A percentile compares a stretch with the other conserved stretches of the same genome.
These are phyloP conservation scores for Drosophila birchii DNA, from an alignment of 2,888 invertebrate genomes.

Conservation along the genomic window DNA sequence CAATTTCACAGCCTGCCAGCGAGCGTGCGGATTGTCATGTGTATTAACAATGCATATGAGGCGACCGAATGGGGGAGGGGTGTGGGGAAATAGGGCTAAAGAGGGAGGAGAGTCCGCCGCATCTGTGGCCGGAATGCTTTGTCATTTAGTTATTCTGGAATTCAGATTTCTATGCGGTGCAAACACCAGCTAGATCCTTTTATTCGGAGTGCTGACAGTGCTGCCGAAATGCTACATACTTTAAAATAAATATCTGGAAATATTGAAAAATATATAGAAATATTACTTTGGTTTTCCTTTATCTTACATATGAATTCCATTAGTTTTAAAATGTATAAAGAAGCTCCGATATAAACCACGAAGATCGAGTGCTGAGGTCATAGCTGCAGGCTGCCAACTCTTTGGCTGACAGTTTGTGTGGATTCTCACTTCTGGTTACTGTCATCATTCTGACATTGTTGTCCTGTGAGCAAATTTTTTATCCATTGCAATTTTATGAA, in stretches of 20 bases:
- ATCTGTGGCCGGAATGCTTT: constrained; percentile 59
- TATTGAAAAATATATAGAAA: background rate
- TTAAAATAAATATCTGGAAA: background rate
- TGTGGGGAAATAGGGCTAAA: constrained; percentile 1
- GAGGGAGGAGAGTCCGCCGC: constrained; percentile 19
- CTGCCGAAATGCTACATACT: background rate
- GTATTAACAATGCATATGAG: constrained; percentile 67
- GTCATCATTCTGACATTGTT: constrained; percentile 40
- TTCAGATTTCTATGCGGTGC: constrained; percentile 66
- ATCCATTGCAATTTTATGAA: constrained; percentile 60
- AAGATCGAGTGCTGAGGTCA: constrained; percentile 14
- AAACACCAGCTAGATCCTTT: constrained; percentile 47
- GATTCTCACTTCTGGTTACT: constrained; percentile 60
- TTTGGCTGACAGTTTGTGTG: constrained; percentile 56
- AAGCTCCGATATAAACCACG: background rate
- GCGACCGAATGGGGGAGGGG: background rate
- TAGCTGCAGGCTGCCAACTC: constrained; percentile 40
- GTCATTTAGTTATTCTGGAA: constrained; percentile 55
- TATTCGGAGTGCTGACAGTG: constrained; percentile 24
- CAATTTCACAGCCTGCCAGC: constrained; percentile 71
- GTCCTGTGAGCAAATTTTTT: constrained; percentile 48
- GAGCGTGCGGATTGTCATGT: constrained; percentile 63
- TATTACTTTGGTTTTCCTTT: background rate
- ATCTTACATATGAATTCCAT: background rate
- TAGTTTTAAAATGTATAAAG: background rate